These are phyloP conservation scores for Pelochelys cantorii DNA, from an alignment of 2,797 vertebrate species.

Conservation along the genomic window DNA sequence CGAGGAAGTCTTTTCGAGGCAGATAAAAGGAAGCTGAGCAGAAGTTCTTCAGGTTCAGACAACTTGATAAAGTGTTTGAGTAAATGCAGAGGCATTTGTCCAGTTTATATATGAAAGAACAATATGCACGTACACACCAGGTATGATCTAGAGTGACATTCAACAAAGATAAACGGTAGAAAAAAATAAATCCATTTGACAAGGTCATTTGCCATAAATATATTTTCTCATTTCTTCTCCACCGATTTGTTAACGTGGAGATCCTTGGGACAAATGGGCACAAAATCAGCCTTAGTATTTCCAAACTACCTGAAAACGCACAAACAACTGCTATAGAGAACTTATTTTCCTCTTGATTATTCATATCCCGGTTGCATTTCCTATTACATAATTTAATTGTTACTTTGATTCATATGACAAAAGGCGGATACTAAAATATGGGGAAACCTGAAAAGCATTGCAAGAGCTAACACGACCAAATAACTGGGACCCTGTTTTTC, in stretches of 20 bases:
- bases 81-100: not conserved
- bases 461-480: not conserved
- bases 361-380: accelerated
- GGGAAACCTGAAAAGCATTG: not conserved
- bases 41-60: not conserved
- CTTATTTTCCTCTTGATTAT: not conserved
- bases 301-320: not conserved
- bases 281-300: not conserved
- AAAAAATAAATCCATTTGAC: not conserved
- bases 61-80: not conserved
- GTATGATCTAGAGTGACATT: not conserved
- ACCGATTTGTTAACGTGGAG: not conserved
- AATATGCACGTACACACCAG: not conserved
- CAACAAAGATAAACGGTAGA: not conserved
- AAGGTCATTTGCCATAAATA: not conserved
- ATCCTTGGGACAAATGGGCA: not conserved
- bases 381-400: accelerated
- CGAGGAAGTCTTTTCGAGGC: not conserved
- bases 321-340: not conserved
- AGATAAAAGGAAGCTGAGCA: not conserved
- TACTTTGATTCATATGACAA: accelerated
- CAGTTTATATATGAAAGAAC: not conserved
- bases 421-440: not conserved
- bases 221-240: not conserved
- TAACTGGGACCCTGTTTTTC: not conserved